phyloP scores from a whole-genome alignment of 2,113 vertebrate genomes.

The Antennarius striatus region DNA sequence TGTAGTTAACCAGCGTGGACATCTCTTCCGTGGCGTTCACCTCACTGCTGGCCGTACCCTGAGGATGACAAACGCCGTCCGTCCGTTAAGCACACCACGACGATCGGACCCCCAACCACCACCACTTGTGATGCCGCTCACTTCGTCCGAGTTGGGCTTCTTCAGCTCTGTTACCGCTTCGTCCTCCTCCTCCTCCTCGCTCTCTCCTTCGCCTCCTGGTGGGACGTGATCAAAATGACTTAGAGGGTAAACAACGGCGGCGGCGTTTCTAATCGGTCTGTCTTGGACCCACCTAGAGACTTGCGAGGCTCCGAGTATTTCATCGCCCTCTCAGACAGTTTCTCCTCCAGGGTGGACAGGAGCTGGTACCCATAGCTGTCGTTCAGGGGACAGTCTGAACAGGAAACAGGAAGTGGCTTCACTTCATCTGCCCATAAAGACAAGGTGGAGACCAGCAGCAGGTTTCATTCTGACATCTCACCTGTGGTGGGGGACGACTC shows the following conservation, averaged over 20 bases:
- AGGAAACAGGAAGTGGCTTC: neutral
- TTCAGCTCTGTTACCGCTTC: slow-evolving; percentile 82
- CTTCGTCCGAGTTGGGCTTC: slow-evolving; percentile 88
- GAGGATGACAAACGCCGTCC: slow-evolving; percentile 11
- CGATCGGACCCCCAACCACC: neutral
- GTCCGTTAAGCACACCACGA: slow-evolving; percentile 28
- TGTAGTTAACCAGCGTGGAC: slow-evolving; percentile 91
- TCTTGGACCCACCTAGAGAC: slow-evolving; percentile 78
- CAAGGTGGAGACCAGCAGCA: neutral
- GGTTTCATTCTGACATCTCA: slow-evolving; percentile 24
- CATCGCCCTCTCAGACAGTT: slow-evolving; percentile 74
- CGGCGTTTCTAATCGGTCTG: neutral
- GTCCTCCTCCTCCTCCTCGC: slow-evolving; percentile 89
- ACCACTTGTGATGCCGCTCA: slow-evolving; percentile 21
- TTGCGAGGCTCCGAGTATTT: slow-evolving; percentile 81
- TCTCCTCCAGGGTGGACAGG: slow-evolving; percentile 86
- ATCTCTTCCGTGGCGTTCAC: slow-evolving; percentile 92
- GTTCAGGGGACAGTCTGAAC: slow-evolving; percentile 77
- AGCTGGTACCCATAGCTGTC: slow-evolving; percentile 74
- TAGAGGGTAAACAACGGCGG: neutral
- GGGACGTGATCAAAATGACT: neutral
- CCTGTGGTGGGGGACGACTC: slow-evolving; percentile 78
- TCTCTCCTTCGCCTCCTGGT: slow-evolving; percentile 86
- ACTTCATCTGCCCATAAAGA: neutral
- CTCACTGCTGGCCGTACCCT: slow-evolving; percentile 92